phyloP scores from a whole-genome alignment of 2,113 vertebrate species.

The Ramphastos sulfuratus region DNA sequence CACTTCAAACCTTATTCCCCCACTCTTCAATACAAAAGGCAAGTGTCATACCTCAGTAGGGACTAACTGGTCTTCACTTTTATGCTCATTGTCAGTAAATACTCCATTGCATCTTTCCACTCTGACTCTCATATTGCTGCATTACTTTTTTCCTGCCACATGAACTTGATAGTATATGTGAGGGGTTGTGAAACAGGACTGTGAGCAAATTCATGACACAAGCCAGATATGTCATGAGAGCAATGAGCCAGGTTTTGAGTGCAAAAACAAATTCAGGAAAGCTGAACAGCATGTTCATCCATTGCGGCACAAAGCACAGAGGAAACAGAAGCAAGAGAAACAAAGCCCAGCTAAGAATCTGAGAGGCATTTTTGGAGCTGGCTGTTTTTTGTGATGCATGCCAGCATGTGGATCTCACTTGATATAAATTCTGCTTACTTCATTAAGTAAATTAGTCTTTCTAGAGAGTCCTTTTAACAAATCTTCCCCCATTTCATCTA shows the following conservation, averaged over 20 bases:
- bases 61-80: background rate
- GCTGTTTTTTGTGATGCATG: background rate
- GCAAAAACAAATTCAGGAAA: background rate
- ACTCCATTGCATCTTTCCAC: background rate
- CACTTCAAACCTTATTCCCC: background rate
- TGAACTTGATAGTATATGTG: background rate
- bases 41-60: background rate
- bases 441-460: background rate
- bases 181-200: background rate
- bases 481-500: background rate
- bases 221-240: background rate
- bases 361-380: background rate
- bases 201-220: background rate
- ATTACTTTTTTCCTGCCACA: background rate
- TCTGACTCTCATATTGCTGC: background rate
- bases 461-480: background rate
- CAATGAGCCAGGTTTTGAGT: background rate
- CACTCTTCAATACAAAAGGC: background rate
- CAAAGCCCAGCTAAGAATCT: background rate
- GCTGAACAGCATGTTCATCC: background rate
- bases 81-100: background rate
- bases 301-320: rapidly evolving
- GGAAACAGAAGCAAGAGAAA: background rate
- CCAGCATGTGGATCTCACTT: background rate
- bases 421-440: background rate